phyloP scores from a whole-genome alignment of 2,113 vertebrate genomes.

The Coturnix japonica region DNA sequence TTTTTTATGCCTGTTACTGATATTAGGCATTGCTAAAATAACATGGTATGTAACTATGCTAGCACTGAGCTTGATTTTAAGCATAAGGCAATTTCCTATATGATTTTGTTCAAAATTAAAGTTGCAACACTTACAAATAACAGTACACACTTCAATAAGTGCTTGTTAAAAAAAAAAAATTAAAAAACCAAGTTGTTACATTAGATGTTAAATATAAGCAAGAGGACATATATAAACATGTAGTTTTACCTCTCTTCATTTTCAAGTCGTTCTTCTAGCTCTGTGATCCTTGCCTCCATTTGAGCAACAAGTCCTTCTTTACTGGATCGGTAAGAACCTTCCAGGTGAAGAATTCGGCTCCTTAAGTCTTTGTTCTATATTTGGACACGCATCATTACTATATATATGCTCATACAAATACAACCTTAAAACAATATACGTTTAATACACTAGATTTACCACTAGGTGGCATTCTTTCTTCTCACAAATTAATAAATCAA shows the following conservation, averaged over 20 bases:
- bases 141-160: neutral
- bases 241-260: slow-evolving; percentile 88
- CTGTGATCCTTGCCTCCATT: slow-evolving; percentile 89
- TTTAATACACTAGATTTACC: neutral
- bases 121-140: neutral
- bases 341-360: slow-evolving; percentile 89
- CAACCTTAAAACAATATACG: neutral
- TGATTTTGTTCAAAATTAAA: neutral
- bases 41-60: neutral
- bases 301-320: slow-evolving; percentile 92
- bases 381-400: neutral
- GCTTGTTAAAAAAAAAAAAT: neutral
- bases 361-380: slow-evolving; percentile 93
- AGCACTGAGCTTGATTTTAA: neutral
- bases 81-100: neutral
- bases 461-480: slow-evolving; percentile 26
- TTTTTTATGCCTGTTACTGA: neutral
- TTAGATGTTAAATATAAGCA: neutral
- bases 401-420: neutral
- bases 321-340: slow-evolving; percentile 89
- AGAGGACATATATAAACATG: neutral
- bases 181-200: neutral
- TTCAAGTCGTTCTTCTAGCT: slow-evolving; percentile 92
- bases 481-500: neutral
- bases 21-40: neutral